Evolutionary conservation across 2,888 invertebrate species (phyloP).

Genomic region (Cyaniris semiargus): DNA sequence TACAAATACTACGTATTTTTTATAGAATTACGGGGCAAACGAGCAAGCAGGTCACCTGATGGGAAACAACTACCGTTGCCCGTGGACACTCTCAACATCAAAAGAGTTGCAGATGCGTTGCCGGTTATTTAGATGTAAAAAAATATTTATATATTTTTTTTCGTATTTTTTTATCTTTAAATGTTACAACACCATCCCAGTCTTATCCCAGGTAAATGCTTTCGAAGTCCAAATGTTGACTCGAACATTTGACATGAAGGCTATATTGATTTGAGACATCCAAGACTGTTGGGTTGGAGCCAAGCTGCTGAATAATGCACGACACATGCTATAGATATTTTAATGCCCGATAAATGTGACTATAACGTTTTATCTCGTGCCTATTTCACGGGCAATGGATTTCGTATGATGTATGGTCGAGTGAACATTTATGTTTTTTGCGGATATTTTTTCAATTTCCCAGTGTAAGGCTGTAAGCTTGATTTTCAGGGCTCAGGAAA

Average conservation of each 20-base stretch:
- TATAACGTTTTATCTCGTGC: conserved; percentile 38
- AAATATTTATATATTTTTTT: too few relatives aligned
- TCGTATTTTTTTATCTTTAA: too few relatives aligned
- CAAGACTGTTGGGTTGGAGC: conserved; percentile 39
- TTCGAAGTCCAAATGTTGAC: background rate
- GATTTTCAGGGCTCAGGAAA: too few relatives aligned
- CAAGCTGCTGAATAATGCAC: conserved; percentile 43
- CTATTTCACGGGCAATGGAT: conserved; percentile 28
- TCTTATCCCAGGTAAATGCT: background rate
- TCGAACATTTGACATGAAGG: background rate
- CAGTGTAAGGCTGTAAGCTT: background rate
- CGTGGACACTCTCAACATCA: too few relatives aligned
- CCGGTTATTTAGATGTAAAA: too few relatives aligned
- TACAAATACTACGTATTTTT: too few relatives aligned
- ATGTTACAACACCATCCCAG: background rate
- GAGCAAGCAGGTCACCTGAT: too few relatives aligned
- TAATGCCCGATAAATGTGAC: conserved; percentile 41
- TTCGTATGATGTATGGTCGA: conserved; percentile 25
- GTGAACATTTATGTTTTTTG: conserved; percentile 12
- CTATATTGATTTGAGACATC: conserved; percentile 34
- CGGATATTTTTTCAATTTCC: conserved; percentile 21
- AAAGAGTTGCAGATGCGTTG: too few relatives aligned
- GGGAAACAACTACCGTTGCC: too few relatives aligned
- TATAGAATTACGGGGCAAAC: too few relatives aligned
- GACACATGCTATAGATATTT: conserved; percentile 41